Evolutionary conservation across 1,140 invertebrate genomes (phyloP).

Genomic region (Drosophila sturtevanti): DNA sequence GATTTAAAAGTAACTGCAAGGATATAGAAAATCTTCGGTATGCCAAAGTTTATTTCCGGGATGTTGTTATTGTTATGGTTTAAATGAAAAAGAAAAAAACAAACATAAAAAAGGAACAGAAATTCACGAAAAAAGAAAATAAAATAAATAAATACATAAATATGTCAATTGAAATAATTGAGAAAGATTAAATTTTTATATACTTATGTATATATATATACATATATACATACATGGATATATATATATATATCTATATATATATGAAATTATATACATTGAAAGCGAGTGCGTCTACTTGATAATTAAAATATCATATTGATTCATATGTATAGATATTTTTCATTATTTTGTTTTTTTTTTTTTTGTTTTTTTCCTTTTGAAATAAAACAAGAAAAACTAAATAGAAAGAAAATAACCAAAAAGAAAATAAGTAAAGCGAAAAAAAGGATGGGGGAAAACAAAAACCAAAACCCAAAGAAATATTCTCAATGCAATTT

Average conservation of each 20-base stretch:
- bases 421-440: slow-evolving; percentile 34
- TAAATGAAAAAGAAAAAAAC: not conserved
- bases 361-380: no score
- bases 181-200: not conserved
- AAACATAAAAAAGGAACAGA: not conserved
- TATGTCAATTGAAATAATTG: not conserved
- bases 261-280: slow-evolving; percentile 46
- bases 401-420: slow-evolving; percentile 24
- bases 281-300: slow-evolving; percentile 74
- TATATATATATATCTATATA: slow-evolving; percentile 25
- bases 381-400: slow-evolving; percentile 35
- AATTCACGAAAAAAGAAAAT: not conserved
- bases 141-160: slow-evolving; percentile 6
- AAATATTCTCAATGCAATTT: slow-evolving; percentile 57
- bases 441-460: slow-evolving; percentile 39
- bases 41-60: not conserved
- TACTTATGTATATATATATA: not conserved
- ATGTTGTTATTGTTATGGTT: slow-evolving; percentile 1
- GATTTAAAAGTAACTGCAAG: slow-evolving; percentile 34
- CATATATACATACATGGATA: slow-evolving; percentile 27
- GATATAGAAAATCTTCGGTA: slow-evolving; percentile 8
- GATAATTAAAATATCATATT: slow-evolving; percentile 31
- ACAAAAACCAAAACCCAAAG: slow-evolving; percentile 48
- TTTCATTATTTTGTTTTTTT: slow-evolving; percentile 29
- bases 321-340: slow-evolving; percentile 48